Evolutionary conservation across 2,797 vertebrate genomes (phyloP).

Genomic region (Pseudochirops corinnae): DNA sequence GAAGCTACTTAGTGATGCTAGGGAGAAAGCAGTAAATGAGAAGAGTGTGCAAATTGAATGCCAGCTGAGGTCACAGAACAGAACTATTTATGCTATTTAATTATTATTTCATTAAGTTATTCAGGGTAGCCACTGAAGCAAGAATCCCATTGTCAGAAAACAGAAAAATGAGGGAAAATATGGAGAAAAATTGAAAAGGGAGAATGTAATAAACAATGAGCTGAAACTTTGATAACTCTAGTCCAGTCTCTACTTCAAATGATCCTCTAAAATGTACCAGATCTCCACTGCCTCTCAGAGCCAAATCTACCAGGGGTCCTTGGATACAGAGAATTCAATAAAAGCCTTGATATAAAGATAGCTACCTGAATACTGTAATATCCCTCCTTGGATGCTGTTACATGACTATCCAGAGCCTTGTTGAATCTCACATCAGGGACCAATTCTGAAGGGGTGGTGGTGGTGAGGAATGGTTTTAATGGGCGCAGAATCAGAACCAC

Average conservation of each 20-base stretch:
- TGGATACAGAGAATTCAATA: not conserved
- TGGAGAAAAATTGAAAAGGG: not conserved
- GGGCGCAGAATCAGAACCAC: not conserved
- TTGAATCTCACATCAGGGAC: not conserved
- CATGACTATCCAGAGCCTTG: not conserved
- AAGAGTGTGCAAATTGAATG: conserved; percentile 2
- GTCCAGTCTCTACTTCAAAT: not conserved
- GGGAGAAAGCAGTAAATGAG: conserved; percentile 34
- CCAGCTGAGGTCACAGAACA: conserved; percentile 40
- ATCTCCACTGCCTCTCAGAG: not conserved
- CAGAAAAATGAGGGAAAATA: conserved; percentile 30
- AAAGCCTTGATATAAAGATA: not conserved
- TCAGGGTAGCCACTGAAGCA: conserved; percentile 3
- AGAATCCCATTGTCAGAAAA: conserved; percentile 28
- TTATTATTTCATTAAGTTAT: conserved; percentile 22
- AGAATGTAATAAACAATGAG: not conserved
- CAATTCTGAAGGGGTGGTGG: not conserved
- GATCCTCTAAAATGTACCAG: not conserved
- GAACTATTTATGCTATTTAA: conserved; percentile 51
- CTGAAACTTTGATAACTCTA: not conserved
- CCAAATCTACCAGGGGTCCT: not conserved
- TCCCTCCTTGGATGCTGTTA: not conserved
- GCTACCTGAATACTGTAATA: not conserved
- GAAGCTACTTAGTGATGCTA: conserved; percentile 56
- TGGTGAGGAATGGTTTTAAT: not conserved